Evolutionary conservation across 2,888 invertebrate genomes (phyloP), one percentile per base, ranked within the genome.

Genomic region (Ectemnius continuus): DNA sequence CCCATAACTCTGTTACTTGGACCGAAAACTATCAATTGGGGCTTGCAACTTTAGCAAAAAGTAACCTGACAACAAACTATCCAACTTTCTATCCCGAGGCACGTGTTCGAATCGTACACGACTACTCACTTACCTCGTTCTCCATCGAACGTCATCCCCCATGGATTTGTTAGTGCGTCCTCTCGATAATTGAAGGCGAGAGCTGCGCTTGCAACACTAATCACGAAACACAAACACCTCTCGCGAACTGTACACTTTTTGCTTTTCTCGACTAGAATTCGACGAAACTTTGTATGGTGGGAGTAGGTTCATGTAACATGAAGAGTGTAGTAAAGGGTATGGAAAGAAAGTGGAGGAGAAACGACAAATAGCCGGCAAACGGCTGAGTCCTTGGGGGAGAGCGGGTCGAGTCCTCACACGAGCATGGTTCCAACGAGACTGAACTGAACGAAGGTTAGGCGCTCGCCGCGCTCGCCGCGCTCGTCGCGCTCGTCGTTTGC

Each of bases 61-160:
- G 8, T 36, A 36, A 36, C 4, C 11, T 2, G 36, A 36, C 36
- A 6, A 8, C 8, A 36, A 36, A 36, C 36, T 8, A 36, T 11
- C 8, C 36, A 11, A 6, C 8, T 6, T 36, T 36, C 36, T 36
- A 36, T 36, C 36, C 36, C 8, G 6, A 8, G 8, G 8, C 36
- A 36, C 36, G 36, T 36, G 36, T 36, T 36, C 36, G 8, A 36
- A 36, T 36, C 8, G 8, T 8, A 36, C 23, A 23, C 2, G 2
- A 36, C 1, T 36, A 36, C 8, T 11, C 8, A 11, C 59, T 77
- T 81, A 87, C 87, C 87, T 86, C 75, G 80, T 67, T 73, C 69
- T 83, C 85, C 87, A 87, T 78, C 86, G 83, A 81, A 87, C 87
- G 76, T 87, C 87, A 85, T 87, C 79, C 83, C 82, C 87, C 87